These are phyloP conservation scores for Thalassoma bifasciatum DNA, from an alignment of 2,113 vertebrate genomes.

Conservation along the genomic window DNA sequence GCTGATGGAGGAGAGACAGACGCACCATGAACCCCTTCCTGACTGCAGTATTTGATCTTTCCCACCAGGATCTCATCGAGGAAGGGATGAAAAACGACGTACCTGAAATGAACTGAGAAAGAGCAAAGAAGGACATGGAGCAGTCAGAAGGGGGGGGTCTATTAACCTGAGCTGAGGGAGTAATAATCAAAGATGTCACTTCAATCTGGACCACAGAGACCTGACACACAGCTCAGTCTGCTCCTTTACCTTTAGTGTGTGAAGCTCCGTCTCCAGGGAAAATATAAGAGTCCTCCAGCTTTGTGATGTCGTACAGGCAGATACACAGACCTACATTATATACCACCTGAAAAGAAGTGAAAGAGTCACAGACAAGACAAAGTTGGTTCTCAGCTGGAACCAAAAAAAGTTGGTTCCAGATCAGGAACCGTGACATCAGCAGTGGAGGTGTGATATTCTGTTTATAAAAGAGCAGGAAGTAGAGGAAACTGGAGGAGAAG, in stretches of 20 bases:
- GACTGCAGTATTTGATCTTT: conserved; percentile 96
- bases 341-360: conserved; percentile 85
- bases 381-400: too few relatives aligned
- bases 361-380: neutral
- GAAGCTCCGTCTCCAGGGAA: conserved; percentile 97
- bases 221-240: too few relatives aligned
- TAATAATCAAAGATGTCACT: too few relatives aligned
- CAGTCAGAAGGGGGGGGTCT: too few relatives aligned
- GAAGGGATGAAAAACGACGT: conserved; percentile 95
- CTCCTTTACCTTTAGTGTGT: conserved; percentile 91
- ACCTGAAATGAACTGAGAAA: conserved; percentile 91
- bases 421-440: too few relatives aligned
- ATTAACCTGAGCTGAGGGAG: too few relatives aligned
- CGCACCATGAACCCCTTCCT: conserved; percentile 93
- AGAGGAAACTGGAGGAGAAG: too few relatives aligned
- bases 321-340: conserved; percentile 95
- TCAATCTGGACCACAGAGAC: too few relatives aligned
- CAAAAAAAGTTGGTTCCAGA: too few relatives aligned
- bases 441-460: too few relatives aligned
- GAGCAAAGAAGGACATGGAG: neutral
- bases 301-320: conserved; percentile 95
- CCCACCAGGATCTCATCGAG: conserved; percentile 95
- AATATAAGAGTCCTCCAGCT: conserved; percentile 95
- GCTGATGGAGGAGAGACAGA: too few relatives aligned
- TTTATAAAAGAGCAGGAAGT: too few relatives aligned